Conservation (phyloP, 2,888 invertebrate species). For the Dorcus parallelipipedus region DNA sequence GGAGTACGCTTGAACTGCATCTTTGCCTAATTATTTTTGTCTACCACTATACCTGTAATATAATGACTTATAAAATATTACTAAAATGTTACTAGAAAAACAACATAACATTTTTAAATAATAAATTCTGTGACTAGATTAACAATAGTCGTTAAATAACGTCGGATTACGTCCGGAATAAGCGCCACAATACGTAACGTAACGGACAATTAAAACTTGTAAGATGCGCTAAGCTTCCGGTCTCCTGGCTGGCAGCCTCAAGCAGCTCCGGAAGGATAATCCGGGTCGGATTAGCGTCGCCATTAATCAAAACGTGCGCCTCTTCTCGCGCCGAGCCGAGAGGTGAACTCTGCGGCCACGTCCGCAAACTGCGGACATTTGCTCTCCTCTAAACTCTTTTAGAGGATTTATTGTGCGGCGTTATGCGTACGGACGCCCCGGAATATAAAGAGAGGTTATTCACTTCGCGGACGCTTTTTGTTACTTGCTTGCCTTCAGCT, state of each 20-base stretch:
- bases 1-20: no score
- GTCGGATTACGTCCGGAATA: no score
- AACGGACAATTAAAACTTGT: background rate
- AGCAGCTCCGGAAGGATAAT: conserved; percentile 5
- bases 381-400: conserved; percentile 11
- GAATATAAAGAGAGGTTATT: background rate
- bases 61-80: no score
- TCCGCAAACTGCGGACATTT: conserved; percentile 7
- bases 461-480: background rate
- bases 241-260: background rate
- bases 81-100: no score
- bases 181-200: background rate
- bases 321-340: conserved; percentile 21
- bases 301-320: conserved; percentile 18
- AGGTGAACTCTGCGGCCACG: conserved; percentile 21
- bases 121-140: no score
- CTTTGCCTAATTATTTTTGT: no score
- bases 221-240: background rate
- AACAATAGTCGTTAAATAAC: no score
- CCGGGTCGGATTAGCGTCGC: conserved; percentile 11
- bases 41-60: no score
- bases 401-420: conserved; percentile 10
- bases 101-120: no score
- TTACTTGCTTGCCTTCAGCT: background rate
- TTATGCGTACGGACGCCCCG: background rate